Evolutionary conservation across 2,113 vertebrate species (phyloP).

Genomic region (Pluvialis apricaria): DNA sequence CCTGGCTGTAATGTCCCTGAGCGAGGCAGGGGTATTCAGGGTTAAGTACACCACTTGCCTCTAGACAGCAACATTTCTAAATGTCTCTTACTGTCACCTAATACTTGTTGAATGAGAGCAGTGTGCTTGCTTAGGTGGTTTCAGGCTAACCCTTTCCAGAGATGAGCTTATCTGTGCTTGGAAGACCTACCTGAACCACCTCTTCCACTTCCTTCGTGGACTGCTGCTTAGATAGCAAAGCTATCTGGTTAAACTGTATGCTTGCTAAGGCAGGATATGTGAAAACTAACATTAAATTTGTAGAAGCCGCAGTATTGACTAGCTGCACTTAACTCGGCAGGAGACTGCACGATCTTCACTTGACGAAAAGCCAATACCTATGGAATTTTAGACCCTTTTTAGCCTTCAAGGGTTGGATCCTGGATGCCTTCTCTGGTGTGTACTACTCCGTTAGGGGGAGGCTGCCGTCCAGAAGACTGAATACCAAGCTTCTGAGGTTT

Average conservation of each 20-base stretch:
- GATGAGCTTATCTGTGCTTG: not conserved
- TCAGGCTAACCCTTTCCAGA: not conserved
- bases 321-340: not conserved
- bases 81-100: not conserved
- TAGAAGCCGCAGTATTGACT: not conserved
- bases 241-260: not conserved
- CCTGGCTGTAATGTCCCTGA: not conserved
- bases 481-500: not conserved
- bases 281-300: not conserved
- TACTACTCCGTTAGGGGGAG: accelerated
- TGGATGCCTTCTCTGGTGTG: not conserved
- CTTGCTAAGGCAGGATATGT: not conserved
- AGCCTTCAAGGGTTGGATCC: not conserved
- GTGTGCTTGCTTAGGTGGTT: not conserved
- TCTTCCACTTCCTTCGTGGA: not conserved
- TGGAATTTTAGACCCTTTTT: not conserved
- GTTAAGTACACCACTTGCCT: not conserved
- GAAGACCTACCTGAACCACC: not conserved
- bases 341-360: not conserved
- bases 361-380: not conserved
- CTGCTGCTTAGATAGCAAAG: not conserved
- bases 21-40: not conserved
- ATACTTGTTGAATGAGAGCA: not conserved
- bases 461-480: not conserved
- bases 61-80: not conserved